Conservation (phyloP, 1,140 invertebrate species). For the Lepeophtheirus salmonis region DNA sequence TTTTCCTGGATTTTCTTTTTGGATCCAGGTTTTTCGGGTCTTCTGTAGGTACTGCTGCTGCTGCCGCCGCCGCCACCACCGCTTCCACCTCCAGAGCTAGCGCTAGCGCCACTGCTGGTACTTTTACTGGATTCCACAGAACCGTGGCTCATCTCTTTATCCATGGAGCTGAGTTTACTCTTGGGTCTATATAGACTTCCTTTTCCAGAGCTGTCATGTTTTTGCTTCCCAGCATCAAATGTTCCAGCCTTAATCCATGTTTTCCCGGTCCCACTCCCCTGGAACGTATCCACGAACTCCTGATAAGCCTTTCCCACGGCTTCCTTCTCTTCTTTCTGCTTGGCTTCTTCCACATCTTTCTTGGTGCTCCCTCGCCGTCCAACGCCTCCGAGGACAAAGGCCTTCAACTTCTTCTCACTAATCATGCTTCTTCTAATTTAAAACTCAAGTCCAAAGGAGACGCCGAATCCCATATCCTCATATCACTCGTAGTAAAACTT, state of each 20-base stretch:
- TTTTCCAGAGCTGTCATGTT: constrained; percentile 5
- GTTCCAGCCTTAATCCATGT: constrained; percentile 92
- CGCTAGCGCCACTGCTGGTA: constrained; percentile 36
- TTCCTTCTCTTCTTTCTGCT: constrained; percentile 71
- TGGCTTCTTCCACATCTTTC: constrained; percentile 63
- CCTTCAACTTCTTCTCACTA: constrained; percentile 52
- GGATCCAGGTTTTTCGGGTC: constrained; percentile 42
- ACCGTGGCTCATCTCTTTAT: neutral
- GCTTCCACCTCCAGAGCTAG: constrained; percentile 35
- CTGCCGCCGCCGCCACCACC: constrained; percentile 36
- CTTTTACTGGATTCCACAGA: constrained; percentile 25
- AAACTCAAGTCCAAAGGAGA: no score
- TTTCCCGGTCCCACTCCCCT: constrained; percentile 63
- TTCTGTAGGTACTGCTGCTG: constrained; percentile 20
- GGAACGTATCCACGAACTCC: constrained; percentile 92
- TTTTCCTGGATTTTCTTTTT: constrained; percentile 68
- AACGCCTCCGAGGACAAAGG: constrained; percentile 63
- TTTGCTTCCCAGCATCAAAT: constrained; percentile 73
- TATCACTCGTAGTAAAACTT: no score
- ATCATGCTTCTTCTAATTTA: no score
- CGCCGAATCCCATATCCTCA: no score
- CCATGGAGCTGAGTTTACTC: constrained; percentile 33
- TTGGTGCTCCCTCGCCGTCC: constrained; percentile 57
- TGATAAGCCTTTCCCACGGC: constrained; percentile 65
- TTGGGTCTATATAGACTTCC: constrained; percentile 6